Evolutionary conservation across 1,140 invertebrate species (phyloP), one percentile per base, ranked within the genome.

Genomic region (Pseudachorutes palmiensis): DNA sequence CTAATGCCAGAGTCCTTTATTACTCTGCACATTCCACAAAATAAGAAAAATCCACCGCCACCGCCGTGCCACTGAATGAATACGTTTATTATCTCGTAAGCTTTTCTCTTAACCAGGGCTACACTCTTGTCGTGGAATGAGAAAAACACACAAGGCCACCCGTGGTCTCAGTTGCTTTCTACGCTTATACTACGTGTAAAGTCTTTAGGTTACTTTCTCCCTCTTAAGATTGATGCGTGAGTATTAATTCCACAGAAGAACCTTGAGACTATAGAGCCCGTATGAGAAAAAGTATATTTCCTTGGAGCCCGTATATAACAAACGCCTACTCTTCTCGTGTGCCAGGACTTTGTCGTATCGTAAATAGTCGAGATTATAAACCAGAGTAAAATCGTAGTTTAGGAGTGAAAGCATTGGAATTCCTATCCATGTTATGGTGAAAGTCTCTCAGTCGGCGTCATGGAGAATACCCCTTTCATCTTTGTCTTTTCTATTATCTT

Each of bases 331-430:
- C 51, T 22, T 26, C 24, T 16, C 51, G 3, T 22, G 3, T 19
- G 24, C 24, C 5, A 12, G 24, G 24, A 55, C 3, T 24, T 19
- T 19, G 12, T 55, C 12, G 51, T 55, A 55, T 55, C 51, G 51
- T 55, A 55, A 55, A 55, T 55, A 16, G 51, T 55, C 24, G 51
- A 55, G 51, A 55, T 55, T 55, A 55, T 55, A 55, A 55, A 55
- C 36, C 5, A 19, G 19, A 41, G 36, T 9, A 41, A 41, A 19
- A 41, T n/a, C n/a, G n/a, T n/a, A n/a, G n/a, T n/a, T n/a, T n/a
- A n/a, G n/a, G n/a, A n/a, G n/a, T n/a, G n/a, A n/a, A n/a, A 55
- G 12, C 51, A 55, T 14, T 24, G 24, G 12, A 14, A 14, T 55
- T 19, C 51, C 51, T 55, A 14, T 22, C 12, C 12, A 55, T 19